phyloP scores from a whole-genome alignment of 2,888 invertebrate species.

The Apotomis turbidana region DNA sequence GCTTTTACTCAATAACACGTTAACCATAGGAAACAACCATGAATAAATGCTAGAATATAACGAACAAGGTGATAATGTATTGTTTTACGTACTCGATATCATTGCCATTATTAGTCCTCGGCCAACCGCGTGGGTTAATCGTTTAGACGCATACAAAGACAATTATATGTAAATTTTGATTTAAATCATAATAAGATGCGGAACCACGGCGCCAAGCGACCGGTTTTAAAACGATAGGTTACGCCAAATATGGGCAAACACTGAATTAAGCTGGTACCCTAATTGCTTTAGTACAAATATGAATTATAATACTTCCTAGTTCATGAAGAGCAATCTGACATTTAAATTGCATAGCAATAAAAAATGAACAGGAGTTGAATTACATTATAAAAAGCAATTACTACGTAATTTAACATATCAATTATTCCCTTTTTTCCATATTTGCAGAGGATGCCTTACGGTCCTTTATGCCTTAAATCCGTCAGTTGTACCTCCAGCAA shows the following conservation, averaged over 20 bases:
- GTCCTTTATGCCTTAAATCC: too few relatives aligned
- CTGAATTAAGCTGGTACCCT: constrained; percentile 53
- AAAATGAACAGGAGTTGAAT: neutral
- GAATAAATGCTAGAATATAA: neutral
- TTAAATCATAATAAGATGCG: constrained; percentile 57
- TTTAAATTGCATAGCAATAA: constrained; percentile 2
- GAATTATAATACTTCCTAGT: constrained; percentile 46
- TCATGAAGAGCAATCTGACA: constrained; percentile 47
- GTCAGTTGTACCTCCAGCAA: too few relatives aligned
- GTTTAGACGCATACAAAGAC: constrained; percentile 51
- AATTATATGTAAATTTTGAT: constrained; percentile 66
- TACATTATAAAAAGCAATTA: too few relatives aligned
- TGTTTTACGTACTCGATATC: constrained; percentile 16
- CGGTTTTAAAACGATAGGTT: constrained; percentile 52
- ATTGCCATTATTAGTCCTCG: constrained; percentile 31
- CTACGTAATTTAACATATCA: too few relatives aligned
- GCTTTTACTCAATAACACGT: too few relatives aligned
- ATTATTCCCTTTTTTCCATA: too few relatives aligned
- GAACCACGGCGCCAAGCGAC: constrained; percentile 59
- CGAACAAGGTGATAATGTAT: constrained; percentile 1
- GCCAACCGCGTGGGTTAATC: constrained; percentile 32
- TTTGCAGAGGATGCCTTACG: too few relatives aligned
- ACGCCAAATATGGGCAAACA: constrained; percentile 55
- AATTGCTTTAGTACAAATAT: constrained; percentile 64
- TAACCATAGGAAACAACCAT: too few relatives aligned